Evolutionary conservation across 2,888 invertebrate species (phyloP), one percentile per base, ranked within the genome.

Genomic region (Lypha dubia): DNA sequence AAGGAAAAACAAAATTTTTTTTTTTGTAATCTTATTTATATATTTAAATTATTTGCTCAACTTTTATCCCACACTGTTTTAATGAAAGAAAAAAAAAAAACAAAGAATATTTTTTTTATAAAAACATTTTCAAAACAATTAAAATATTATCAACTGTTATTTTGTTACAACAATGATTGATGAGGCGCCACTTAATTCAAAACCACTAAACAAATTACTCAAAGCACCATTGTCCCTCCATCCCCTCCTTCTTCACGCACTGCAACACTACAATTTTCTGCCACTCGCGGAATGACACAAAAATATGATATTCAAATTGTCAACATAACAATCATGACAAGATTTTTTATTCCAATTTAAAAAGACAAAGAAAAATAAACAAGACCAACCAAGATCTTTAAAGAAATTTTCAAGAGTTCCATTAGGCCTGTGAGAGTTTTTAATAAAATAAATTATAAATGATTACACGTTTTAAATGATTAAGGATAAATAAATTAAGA

Each of bases 101-200:
- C 3, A 17, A 56, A 65, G 56, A 44, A 63, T 9, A 67, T 13
- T 51, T 11, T 53, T n/a, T 44, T 20, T 28, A 7, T 49, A 32
- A 35, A 41, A 74, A 35, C 3, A 56, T 58, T 65, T 58, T n/a
- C 13, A 63, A 82, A 67, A 75, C 68, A 20, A 76, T 76, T 62
- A 70, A 51, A 75, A 41, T 41, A 51, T 46, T 35, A 80, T 60
- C 49, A 70, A 49, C 35, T 65, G 73, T 65, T 65, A 17, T 38
- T 73, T 70, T 79, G 56, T 77, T 58, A 74, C 68, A 81, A 74
- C 62, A 74, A 77, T 80, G 84, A 84, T 60, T 84, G 81, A 81
- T 84, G 84, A 70, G 84, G 84, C 81, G 84, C 81, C 84, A 84
- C 53, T 70, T 68, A 63, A 75, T 73, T 60, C 80, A 49, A n/a